Percentiles rank a stretch among this genome's conserved stretches.
Conservation (phyloP, 2,113 vertebrate species). For the Cairina moschata region DNA sequence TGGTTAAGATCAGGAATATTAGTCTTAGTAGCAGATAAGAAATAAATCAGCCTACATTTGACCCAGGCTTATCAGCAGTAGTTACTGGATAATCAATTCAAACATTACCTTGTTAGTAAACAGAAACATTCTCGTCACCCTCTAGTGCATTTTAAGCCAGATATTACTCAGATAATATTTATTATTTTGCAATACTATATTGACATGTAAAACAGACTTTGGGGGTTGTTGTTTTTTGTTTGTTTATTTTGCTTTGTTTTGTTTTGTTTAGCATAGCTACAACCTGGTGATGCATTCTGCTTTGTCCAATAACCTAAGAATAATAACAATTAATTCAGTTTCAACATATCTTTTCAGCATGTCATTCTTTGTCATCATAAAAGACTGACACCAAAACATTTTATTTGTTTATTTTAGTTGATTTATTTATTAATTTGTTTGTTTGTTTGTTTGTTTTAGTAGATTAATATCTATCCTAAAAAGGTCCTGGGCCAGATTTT, state of each 20-base stretch:
- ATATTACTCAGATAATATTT: background rate
- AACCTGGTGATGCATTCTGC: background rate
- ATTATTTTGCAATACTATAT: background rate
- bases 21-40: background rate
- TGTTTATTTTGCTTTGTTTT: background rate
- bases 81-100: conserved; percentile 23
- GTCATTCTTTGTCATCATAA: too few species aligned
- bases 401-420: background rate
- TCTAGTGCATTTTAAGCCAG: background rate
- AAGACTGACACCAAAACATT: background rate
- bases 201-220: background rate
- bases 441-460: background rate
- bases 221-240: background rate
- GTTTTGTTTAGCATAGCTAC: background rate
- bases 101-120: conserved; percentile 20
- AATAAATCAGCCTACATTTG: background rate
- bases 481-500: background rate
- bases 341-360: background rate
- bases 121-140: background rate
- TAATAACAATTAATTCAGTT: background rate
- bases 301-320: background rate
- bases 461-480: background rate
- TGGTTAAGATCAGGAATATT: background rate
- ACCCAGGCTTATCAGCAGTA: background rate
- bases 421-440: background rate